These are phyloP conservation scores for Caenorhabditis sulstoni DNA, from an alignment of 2,888 invertebrate species.

Conservation along the genomic window DNA sequence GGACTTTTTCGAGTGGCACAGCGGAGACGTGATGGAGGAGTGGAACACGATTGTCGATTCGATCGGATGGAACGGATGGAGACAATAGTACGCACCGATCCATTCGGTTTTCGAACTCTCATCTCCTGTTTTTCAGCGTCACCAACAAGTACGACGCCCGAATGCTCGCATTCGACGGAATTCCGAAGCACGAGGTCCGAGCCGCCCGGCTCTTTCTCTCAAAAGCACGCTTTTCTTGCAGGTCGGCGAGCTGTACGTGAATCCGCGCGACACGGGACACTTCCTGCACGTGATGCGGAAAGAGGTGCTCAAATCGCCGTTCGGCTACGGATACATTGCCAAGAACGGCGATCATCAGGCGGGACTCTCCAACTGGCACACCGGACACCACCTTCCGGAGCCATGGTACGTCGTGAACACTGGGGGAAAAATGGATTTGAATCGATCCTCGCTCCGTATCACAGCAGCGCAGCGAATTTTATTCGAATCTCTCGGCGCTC, in stretches of 20 bases:
- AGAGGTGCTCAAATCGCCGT: constrained; percentile 76
- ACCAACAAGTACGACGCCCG: constrained; percentile 73
- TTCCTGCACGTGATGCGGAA: constrained; percentile 77
- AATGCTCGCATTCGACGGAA: constrained; percentile 71
- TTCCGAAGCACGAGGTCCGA: constrained; percentile 70
- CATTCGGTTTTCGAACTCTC: not conserved
- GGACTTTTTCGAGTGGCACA: constrained; percentile 80
- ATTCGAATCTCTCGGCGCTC: no score
- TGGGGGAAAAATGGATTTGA: constrained; percentile 1
- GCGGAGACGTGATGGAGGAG: constrained; percentile 75
- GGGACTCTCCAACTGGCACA: constrained; percentile 66
- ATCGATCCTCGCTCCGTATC: not conserved
- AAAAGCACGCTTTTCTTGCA: no score
- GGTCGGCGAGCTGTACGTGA: constrained; percentile 77
- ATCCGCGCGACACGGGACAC: constrained; percentile 75
- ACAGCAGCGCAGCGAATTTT: not conserved
- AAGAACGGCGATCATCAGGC: constrained; percentile 71
- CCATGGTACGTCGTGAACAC: constrained; percentile 65
- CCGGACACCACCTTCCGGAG: constrained; percentile 73
- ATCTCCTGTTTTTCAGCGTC: constrained; percentile 60
- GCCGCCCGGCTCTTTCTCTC: no score
- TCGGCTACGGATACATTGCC: constrained; percentile 74
- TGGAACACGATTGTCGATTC: constrained; percentile 75
- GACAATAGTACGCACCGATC: constrained; percentile 62
- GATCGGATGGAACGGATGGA: constrained; percentile 72